phyloP scores from a whole-genome alignment of 2,113 vertebrate genomes.

The Apteryx owenii region DNA sequence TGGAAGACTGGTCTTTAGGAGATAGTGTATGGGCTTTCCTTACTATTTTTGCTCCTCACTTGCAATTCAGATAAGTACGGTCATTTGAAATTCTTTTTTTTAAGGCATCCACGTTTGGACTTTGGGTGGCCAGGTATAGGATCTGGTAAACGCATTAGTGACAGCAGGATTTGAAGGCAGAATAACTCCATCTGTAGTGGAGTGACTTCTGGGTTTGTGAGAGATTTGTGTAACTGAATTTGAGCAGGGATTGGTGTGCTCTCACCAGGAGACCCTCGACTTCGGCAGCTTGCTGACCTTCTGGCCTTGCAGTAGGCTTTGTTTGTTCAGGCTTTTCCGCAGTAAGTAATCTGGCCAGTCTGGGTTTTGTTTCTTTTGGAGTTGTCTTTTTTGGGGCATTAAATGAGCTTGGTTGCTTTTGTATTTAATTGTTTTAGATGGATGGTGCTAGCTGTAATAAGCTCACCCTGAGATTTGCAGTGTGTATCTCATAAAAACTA shows the following conservation, averaged over 20 bases:
- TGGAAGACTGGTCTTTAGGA: background rate
- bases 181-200: background rate
- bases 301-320: background rate
- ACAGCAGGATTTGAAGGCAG: background rate
- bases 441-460: background rate
- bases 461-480: background rate
- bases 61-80: background rate
- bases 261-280: background rate
- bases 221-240: background rate
- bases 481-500: background rate
- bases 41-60: background rate
- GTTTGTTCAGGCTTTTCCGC: conserved; percentile 37
- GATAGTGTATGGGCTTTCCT: fast-evolving
- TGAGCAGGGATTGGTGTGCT: background rate
- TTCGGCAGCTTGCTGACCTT: conserved; percentile 5
- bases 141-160: fast-evolving
- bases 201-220: background rate
- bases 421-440: background rate
- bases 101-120: fast-evolving
- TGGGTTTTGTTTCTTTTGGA: background rate
- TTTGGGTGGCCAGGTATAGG: background rate
- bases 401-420: background rate
- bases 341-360: background rate
- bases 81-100: background rate
- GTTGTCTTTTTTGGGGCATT: background rate